Conservation (phyloP, 2,797 vertebrate genomes). For the Holocentrus rufus region DNA sequence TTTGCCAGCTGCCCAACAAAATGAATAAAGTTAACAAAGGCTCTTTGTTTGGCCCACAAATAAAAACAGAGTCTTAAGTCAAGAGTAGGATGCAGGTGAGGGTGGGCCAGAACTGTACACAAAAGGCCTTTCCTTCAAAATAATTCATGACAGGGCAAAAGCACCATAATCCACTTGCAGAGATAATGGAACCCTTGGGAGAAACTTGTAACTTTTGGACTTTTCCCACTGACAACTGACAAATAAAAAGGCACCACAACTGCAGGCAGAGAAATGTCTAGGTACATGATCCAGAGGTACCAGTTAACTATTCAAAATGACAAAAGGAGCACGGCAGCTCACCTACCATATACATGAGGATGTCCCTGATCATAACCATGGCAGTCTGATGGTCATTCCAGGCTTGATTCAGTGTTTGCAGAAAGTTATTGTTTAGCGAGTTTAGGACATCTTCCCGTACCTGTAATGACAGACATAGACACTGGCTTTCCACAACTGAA, state of each 20-base stretch:
- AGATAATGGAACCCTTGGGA: background rate
- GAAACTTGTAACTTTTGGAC: background rate
- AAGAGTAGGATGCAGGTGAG: constrained; percentile 31
- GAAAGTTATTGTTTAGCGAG: constrained; percentile 95
- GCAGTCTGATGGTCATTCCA: constrained; percentile 98
- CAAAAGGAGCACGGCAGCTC: background rate
- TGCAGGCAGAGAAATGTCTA: background rate
- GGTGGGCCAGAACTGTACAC: constrained; percentile 12
- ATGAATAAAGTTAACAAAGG: constrained; percentile 59
- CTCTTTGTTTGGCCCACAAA: constrained; percentile 52
- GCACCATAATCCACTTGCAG: constrained; percentile 15
- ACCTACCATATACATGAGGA: constrained; percentile 97
- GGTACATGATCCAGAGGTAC: background rate
- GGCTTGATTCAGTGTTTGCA: constrained; percentile 95
- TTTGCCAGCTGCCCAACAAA: constrained; percentile 49
- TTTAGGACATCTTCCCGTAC: constrained; percentile 95
- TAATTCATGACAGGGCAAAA: constrained; percentile 17
- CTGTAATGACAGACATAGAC: constrained; percentile 72
- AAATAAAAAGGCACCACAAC: background rate
- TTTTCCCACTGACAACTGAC: background rate
- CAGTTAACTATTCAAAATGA: background rate
- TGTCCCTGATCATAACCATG: constrained; percentile 98
- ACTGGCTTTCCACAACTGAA: background rate
- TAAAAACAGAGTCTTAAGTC: constrained; percentile 41
- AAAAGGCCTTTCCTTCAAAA: constrained; percentile 42